Base-by-base conservation (phyloP, 1,140 invertebrate species). In the Agrypnia vestita region DNA sequence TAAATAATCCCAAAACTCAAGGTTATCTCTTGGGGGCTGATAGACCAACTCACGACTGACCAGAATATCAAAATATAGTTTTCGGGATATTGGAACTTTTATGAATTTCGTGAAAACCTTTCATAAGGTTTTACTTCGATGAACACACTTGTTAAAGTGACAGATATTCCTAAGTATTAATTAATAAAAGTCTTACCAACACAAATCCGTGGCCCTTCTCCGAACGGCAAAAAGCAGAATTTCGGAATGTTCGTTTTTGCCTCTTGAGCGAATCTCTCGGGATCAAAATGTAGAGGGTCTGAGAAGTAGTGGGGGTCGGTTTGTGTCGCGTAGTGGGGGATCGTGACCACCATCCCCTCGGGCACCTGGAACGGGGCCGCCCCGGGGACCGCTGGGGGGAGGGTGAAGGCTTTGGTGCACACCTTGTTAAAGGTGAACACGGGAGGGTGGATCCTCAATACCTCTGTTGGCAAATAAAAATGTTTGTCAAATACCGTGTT, bases 281-380 rank as follows among this genome's bases (percentile, higher is more conserved):
- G 93, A 84, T 93, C 87, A 84, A 92, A 94, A 12, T 83, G 85
- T 13, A 92, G 88, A 3, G 93, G 92, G 71, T 93, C 86, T 8
- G 91, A 87, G 81, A 88, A 93, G 67, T 87, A 86, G 47, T 88
- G 82, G 4, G 87, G 84, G 80, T 92, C 88, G 11, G 76, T 56
- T 11, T 87, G 86, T 7, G 86, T 51, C 4, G 76, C 80, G 47
- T 82, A 84, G 9, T 83, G 49, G 0, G 86, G 85, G 56, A 86
- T 83, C 1, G 55, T 64, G 19, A 84, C 73, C 8, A 83, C 81
- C 10, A 84, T 85, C 0, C 85, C 87, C 67, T 84, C 85, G 53
- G 86, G 85, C n/a, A 89, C 21, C 12, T n/a, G 55, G 62, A 55
- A 64, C 10, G 80, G 76, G 9, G 43, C 44, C 15, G 53, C 76